Percentiles rank a stretch among this genome's conserved stretches.
These are phyloP conservation scores for Brenthis hecate DNA, from an alignment of 2,888 invertebrate species.

Conservation along the genomic window DNA sequence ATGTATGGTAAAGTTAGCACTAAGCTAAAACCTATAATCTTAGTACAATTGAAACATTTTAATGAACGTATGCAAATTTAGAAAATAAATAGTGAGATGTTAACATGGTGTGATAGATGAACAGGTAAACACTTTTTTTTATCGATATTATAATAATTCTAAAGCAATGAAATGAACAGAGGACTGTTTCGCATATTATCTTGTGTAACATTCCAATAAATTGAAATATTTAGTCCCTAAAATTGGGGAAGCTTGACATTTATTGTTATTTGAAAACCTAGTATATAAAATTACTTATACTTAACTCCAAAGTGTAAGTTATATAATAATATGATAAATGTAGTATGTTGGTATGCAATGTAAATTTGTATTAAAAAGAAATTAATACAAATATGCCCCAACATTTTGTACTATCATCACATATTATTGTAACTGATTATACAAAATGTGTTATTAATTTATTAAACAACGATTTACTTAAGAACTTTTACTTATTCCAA, in stretches of 20 bases:
- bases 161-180: neutral
- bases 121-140: conserved; percentile 7
- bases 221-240: too few species aligned
- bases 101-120: conserved; percentile 11
- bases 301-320: too few species aligned
- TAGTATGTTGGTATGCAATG: too few species aligned
- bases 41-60: conserved; percentile 12
- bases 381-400: neutral
- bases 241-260: too few species aligned
- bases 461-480: conserved; percentile 38
- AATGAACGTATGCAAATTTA: conserved; percentile 10
- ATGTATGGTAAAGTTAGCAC: too few species aligned
- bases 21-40: conserved; percentile 1
- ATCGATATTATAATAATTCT: neutral
- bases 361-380: neutral
- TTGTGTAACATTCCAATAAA: too few species aligned
- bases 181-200: neutral
- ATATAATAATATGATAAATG: neutral
- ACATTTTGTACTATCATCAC: conserved; percentile 11
- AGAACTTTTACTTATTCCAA: conserved; percentile 1
- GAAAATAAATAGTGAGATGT: neutral
- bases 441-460: conserved; percentile 41
- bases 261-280: too few species aligned
- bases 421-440: conserved; percentile 24
- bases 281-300: too few species aligned